Percentiles rank a stretch among this genome's conserved stretches.
Conservation (phyloP, 2,888 invertebrate species). For the Drosophila mimica region DNA sequence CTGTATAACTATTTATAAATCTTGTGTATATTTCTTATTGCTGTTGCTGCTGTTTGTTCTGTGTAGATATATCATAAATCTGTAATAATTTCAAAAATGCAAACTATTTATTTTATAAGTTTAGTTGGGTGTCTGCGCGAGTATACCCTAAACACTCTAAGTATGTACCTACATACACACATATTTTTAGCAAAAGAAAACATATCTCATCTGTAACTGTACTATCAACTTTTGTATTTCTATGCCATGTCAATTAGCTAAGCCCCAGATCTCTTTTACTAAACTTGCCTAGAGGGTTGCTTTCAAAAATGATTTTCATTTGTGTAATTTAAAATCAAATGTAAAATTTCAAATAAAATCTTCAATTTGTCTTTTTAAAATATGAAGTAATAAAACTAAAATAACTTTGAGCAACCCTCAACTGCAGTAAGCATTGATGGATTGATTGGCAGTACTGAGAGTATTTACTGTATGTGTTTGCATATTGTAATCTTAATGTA, state of each 20-base stretch:
- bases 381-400: background rate
- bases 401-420: conserved; percentile 5
- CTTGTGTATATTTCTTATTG: conserved; percentile 50
- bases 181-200: conserved; percentile 35
- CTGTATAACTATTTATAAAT: conserved; percentile 60
- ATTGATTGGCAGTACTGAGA: conserved; percentile 20
- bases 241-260: conserved; percentile 17
- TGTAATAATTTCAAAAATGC: conserved; percentile 61
- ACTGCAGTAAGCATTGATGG: conserved; percentile 2
- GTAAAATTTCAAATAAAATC: background rate
- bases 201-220: conserved; percentile 32
- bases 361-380: too few species aligned
- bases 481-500: conserved; percentile 43
- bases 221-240: conserved; percentile 5
- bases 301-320: background rate
- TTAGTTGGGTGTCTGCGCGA: conserved; percentile 30
- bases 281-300: conserved; percentile 2
- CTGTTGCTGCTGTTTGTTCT: conserved; percentile 15
- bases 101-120: conserved; percentile 50
- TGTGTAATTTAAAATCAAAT: background rate
- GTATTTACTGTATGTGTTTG: conserved; percentile 13
- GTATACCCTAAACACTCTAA: conserved; percentile 26
- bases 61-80: conserved; percentile 53
- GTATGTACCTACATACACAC: conserved; percentile 27
- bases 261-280: conserved; percentile 10